Percentiles rank a stretch among this genome's conserved stretches.
Conservation (phyloP, 2,797 vertebrate genomes). For the Eutrigla gurnardus region DNA sequence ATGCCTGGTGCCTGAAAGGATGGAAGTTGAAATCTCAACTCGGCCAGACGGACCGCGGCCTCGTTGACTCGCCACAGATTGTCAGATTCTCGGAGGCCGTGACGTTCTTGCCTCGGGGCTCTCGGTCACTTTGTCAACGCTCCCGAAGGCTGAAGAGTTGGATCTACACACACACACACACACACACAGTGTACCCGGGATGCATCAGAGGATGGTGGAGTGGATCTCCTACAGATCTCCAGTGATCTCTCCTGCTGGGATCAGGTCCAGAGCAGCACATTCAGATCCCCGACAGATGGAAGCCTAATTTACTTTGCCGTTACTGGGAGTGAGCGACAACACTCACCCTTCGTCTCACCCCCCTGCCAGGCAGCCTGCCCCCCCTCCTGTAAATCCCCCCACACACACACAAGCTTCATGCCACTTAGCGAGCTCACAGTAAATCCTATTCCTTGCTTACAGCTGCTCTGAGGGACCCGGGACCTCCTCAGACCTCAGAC, state of each 20-base stretch:
- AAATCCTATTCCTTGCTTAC: conserved; percentile 55
- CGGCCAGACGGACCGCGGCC: background rate
- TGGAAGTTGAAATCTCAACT: no score
- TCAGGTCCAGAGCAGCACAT: conserved; percentile 72
- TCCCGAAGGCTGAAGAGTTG: conserved; percentile 14
- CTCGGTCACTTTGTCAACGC: conserved; percentile 4
- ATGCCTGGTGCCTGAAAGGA: no score
- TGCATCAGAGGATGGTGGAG: conserved; percentile 36
- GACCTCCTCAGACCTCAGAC: conserved; percentile 29
- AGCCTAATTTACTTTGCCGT: conserved; percentile 82
- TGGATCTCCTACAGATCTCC: conserved; percentile 72
- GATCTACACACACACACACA: conserved; percentile 28
- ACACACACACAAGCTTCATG: conserved; percentile 7
- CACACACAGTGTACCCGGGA: conserved; percentile 21
- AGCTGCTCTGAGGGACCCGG: conserved; percentile 29
- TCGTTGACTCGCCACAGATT: conserved; percentile 35
- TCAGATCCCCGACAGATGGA: conserved; percentile 82
- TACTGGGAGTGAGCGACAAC: conserved; percentile 66
- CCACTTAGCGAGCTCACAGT: conserved; percentile 35
- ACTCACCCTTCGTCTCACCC: conserved; percentile 25
- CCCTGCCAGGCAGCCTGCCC: conserved; percentile 24
- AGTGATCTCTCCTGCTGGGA: conserved; percentile 72
- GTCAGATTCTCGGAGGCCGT: conserved; percentile 9
- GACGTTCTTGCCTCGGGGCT: conserved; percentile 27
- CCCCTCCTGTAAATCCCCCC: conserved; percentile 57